Evolutionary conservation across 2,888 invertebrate species (phyloP).

Genomic region (Drosophila nigritarsus): DNA sequence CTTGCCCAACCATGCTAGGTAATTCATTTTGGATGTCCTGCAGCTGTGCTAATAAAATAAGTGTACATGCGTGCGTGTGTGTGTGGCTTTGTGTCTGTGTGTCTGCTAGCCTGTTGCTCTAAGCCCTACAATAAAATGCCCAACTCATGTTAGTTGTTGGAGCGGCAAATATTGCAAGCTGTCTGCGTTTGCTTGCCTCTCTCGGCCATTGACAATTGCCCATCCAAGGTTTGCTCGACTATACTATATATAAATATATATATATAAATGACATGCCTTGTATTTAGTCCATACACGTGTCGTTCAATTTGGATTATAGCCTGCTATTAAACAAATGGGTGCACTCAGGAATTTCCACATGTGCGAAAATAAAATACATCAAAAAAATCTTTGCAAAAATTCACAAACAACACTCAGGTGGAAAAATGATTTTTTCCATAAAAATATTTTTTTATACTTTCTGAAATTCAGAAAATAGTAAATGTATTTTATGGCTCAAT

Average conservation of each 20-base stretch:
- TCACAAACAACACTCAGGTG: background rate
- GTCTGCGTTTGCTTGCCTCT: conserved; percentile 40
- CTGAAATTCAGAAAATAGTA: background rate
- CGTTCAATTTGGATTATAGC: conserved; percentile 9
- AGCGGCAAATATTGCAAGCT: conserved; percentile 57
- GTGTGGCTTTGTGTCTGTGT: conserved; percentile 4
- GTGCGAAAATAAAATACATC: background rate
- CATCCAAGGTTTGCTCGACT: conserved; percentile 28
- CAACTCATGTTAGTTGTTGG: conserved; percentile 62
- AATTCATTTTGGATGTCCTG: conserved; percentile 57
- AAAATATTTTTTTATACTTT: background rate
- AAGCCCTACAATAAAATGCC: conserved; percentile 60
- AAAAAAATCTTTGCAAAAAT: background rate
- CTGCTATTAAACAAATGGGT: background rate
- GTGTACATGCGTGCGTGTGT: background rate
- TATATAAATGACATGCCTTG: conserved; percentile 37
- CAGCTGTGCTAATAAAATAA: conserved; percentile 68
- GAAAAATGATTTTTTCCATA: background rate
- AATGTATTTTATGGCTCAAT: background rate
- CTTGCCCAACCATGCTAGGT: conserved; percentile 43
- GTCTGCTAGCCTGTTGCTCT: conserved; percentile 66
- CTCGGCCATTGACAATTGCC: conserved; percentile 38
- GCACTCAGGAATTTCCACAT: background rate
- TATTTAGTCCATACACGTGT: conserved; percentile 42
- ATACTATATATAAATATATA: conserved; percentile 39